A percentile compares a stretch with the other conserved stretches of the same genome.
Conservation (phyloP, 2,888 invertebrate genomes). For the Tetranychus truncatus region DNA sequence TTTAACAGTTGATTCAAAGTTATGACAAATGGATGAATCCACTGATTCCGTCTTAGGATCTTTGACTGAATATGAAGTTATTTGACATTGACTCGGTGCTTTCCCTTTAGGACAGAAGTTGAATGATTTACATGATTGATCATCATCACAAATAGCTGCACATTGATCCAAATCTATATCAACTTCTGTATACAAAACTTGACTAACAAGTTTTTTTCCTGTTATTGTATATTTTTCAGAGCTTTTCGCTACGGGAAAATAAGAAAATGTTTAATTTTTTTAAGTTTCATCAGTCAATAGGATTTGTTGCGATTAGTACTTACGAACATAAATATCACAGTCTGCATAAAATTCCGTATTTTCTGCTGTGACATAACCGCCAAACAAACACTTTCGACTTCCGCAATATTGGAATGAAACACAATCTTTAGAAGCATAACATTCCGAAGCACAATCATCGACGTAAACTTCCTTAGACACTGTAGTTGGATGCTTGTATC, state of each 20-base stretch:
- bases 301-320: neutral
- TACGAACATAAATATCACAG: neutral
- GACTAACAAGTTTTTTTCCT: neutral
- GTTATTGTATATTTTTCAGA: neutral
- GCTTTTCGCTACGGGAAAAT: neutral
- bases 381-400: neutral
- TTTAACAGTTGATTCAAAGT: neutral
- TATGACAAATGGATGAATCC: neutral
- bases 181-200: neutral
- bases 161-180: neutral
- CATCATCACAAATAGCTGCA: neutral
- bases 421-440: neutral
- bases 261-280: neutral
- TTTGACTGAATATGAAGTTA: neutral
- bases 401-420: neutral
- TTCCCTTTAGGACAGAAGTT: neutral
- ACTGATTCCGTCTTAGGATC: neutral
- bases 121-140: neutral
- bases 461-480: neutral
- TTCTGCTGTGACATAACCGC: neutral
- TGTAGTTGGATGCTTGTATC: neutral
- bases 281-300: too few relatives aligned
- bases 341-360: neutral
- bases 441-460: neutral
- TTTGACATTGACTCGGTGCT: neutral